Conservation (phyloP, 2,797 vertebrate genomes). For the Percopsis omiscomaycus region DNA sequence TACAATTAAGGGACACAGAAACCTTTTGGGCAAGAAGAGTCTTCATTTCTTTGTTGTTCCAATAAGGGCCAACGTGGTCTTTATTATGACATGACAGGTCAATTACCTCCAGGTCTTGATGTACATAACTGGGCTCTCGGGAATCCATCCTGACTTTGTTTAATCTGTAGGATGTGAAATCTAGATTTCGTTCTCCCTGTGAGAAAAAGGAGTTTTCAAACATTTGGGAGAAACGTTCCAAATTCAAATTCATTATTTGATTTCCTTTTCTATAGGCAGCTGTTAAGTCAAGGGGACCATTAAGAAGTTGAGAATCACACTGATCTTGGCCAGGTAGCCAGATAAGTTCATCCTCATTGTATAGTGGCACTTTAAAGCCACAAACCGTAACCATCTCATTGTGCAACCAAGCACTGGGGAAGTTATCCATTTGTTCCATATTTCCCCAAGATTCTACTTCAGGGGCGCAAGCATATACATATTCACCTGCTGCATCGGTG, state of each 20-base stretch:
- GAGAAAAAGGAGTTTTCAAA: slow-evolving; percentile 86
- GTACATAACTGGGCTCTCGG: slow-evolving; percentile 48
- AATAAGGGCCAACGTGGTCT: slow-evolving; percentile 49
- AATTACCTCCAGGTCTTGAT: slow-evolving; percentile 77
- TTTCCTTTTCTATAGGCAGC: slow-evolving; percentile 85
- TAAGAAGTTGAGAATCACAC: slow-evolving; percentile 75
- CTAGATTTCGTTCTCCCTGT: slow-evolving; percentile 80
- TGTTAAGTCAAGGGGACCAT: slow-evolving; percentile 90
- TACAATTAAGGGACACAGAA: slow-evolving; percentile 71
- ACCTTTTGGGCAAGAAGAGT: slow-evolving; percentile 77
- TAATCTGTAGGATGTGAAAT: slow-evolving; percentile 85
- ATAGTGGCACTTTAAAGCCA: slow-evolving; percentile 91
- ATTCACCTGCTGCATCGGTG: slow-evolving; percentile 89
- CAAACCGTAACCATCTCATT: slow-evolving; percentile 84
- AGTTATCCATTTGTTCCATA: slow-evolving; percentile 65
- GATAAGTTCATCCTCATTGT: slow-evolving; percentile 86
- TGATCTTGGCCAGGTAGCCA: slow-evolving; percentile 85
- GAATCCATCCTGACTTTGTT: slow-evolving; percentile 87
- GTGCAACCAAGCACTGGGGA: slow-evolving; percentile 77
- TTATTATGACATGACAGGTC: slow-evolving; percentile 80
- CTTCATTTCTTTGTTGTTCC: slow-evolving; percentile 72
- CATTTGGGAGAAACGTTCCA: slow-evolving; percentile 88
- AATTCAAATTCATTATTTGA: slow-evolving; percentile 88
- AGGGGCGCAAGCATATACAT: slow-evolving; percentile 88
- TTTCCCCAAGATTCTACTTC: slow-evolving; percentile 78